These are phyloP conservation scores for Formicarius rufipectus DNA, from an alignment of 2,113 vertebrate species.

Conservation along the genomic window DNA sequence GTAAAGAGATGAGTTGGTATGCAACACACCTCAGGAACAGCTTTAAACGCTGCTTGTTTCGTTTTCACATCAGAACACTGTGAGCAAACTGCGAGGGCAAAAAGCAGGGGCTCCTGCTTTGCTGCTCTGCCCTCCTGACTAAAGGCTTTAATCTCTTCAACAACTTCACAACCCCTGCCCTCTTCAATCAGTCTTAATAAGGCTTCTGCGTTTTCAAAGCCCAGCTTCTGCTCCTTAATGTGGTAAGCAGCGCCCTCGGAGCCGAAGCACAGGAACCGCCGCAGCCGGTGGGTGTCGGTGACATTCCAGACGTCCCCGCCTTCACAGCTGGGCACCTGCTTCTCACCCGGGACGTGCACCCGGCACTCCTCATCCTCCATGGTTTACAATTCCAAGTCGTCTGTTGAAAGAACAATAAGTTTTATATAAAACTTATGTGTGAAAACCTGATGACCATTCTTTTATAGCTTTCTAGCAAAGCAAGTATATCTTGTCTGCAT, in stretches of 20 bases:
- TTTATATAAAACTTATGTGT: too few species aligned
- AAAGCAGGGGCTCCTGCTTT: conserved; percentile 80
- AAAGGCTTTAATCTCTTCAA: conserved; percentile 86
- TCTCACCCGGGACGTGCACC: conserved; percentile 40
- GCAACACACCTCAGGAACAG: conserved; percentile 85
- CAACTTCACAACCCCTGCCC: conserved; percentile 84
- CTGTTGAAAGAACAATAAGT: neutral
- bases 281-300: conserved; percentile 79
- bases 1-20: conserved; percentile 87
- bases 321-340: conserved; percentile 64
- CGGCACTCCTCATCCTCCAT: conserved; percentile 59
- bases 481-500: fast-evolving
- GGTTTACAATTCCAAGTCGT: neutral
- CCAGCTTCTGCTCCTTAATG: conserved; percentile 77
- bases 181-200: conserved; percentile 86
- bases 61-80: conserved; percentile 87
- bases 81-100: conserved; percentile 89
- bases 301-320: conserved; percentile 70
- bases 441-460: neutral
- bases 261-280: conserved; percentile 89
- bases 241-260: conserved; percentile 82
- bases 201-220: conserved; percentile 74
- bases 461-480: neutral
- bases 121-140: conserved; percentile 78
- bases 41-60: conserved; percentile 87